A percentile compares a stretch with the other conserved stretches of the same genome.
Evolutionary conservation across 2,888 invertebrate species (phyloP).

Genomic region (Lymantria dispar): DNA sequence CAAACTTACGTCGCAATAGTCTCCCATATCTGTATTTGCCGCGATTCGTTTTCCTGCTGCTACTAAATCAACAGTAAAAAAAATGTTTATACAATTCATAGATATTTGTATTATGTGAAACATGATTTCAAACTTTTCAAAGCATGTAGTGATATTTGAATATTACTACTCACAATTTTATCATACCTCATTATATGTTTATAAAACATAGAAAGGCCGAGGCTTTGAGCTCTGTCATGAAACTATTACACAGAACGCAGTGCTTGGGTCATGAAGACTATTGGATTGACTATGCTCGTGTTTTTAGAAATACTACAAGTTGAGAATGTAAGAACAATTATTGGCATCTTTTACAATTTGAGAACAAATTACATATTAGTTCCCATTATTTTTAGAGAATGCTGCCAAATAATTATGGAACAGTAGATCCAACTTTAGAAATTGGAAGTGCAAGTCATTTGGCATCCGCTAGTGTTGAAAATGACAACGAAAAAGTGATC

Average conservation of each 20-base stretch:
- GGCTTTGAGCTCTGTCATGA: neutral
- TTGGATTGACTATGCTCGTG: conserved; percentile 37
- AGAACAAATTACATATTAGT: neutral
- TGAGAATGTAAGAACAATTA: conserved; percentile 46
- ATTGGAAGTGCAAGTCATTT: conserved; percentile 4
- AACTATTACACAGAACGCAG: neutral
- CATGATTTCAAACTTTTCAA: conserved; percentile 34
- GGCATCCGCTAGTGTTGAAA: conserved; percentile 13
- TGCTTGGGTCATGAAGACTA: conserved; percentile 48
- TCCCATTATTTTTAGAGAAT: conserved; percentile 45
- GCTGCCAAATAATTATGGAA: conserved; percentile 41
- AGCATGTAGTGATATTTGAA: conserved; percentile 43
- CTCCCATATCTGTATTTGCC: conserved; percentile 11
- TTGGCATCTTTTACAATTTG: neutral
- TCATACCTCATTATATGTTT: conserved; percentile 38
- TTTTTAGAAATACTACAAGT: conserved; percentile 37
- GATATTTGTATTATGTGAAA: conserved; percentile 19
- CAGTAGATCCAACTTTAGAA: conserved; percentile 27
- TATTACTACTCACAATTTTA: conserved; percentile 42
- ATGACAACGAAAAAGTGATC: conserved; percentile 37
- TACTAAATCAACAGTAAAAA: conserved; percentile 3
- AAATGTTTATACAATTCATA: conserved; percentile 5
- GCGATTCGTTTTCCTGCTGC: conserved; percentile 2
- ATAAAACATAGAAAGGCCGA: conserved; percentile 39
- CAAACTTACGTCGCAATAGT: conserved; percentile 18